Evolutionary conservation across 2,797 vertebrate genomes (phyloP).

Genomic region (Xyrichtys novacula): DNA sequence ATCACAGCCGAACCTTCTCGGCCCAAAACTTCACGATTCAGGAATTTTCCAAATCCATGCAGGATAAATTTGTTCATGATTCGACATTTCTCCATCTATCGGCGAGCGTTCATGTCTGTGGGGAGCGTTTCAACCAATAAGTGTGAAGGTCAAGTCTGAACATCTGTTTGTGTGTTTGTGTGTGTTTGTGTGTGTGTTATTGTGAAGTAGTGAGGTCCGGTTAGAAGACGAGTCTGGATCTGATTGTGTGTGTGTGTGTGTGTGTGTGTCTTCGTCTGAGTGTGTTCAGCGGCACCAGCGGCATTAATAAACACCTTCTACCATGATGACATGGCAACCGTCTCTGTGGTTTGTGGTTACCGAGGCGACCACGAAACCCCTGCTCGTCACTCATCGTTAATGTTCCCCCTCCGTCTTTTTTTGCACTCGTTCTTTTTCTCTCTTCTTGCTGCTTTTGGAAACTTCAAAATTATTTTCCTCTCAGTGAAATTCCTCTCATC

Average conservation of each 20-base stretch:
- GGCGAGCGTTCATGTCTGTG: background rate
- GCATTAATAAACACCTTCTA: conserved; percentile 61
- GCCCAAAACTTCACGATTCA: too few species aligned
- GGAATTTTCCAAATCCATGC: too few species aligned
- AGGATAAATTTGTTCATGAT: background rate
- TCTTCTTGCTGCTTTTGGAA: too few species aligned
- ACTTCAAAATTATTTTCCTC: too few species aligned
- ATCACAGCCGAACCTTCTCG: too few species aligned
- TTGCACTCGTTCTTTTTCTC: background rate
- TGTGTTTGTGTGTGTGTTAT: conserved; percentile 4
- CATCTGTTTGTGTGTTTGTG: conserved; percentile 22
- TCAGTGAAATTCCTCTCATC: too few species aligned
- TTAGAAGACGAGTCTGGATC: background rate
- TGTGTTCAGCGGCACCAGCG: conserved; percentile 24
- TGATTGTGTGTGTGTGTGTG: conserved; percentile 1
- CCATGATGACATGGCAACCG: conserved; percentile 61
- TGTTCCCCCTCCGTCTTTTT: conserved; percentile 11
- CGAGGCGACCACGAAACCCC: conserved; percentile 43
- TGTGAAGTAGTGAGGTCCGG: background rate
- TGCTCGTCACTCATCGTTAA: conserved; percentile 50
- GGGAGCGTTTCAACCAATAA: conserved; percentile 19
- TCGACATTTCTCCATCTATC: conserved; percentile 16
- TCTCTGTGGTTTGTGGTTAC: conserved; percentile 56
- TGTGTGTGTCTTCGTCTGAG: background rate
- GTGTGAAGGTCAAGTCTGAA: conserved; percentile 41